A percentile compares a stretch with the other conserved stretches of the same genome.
Evolutionary conservation across 2,113 vertebrate species (phyloP).

Genomic region (Coptodon bakossiorum): DNA sequence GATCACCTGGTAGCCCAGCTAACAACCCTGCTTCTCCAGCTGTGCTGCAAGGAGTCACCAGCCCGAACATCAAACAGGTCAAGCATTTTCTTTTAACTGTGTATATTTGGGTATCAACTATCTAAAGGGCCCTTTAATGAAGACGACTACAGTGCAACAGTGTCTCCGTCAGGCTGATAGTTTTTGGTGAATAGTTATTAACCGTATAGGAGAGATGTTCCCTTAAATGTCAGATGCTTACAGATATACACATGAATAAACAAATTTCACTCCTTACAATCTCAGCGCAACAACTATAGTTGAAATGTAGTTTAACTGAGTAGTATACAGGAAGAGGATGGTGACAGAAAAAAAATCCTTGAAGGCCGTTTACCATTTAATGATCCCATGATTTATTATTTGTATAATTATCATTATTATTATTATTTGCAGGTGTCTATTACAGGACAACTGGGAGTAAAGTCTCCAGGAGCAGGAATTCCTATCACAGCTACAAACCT

Average conservation of each 20-base stretch:
- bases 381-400: not conserved
- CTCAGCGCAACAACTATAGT: not conserved
- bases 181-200: not conserved
- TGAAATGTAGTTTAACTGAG: not conserved
- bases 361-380: not conserved
- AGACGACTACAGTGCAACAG: not conserved
- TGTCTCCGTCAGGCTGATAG: not conserved
- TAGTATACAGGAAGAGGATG: not conserved
- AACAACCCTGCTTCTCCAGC: slow-evolving; percentile 73
- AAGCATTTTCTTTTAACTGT: not conserved
- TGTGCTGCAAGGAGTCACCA: slow-evolving; percentile 81
- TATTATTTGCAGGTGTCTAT: slow-evolving; percentile 82
- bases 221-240: not conserved
- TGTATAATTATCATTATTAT: not conserved
- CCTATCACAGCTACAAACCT: slow-evolving; percentile 90
- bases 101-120: not conserved
- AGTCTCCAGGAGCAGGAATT: slow-evolving; percentile 78
- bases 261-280: not conserved
- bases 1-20: slow-evolving; percentile 75
- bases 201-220: not conserved
- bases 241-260: not conserved
- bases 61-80: slow-evolving; percentile 94
- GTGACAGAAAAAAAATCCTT: not conserved
- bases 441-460: slow-evolving; percentile 89
- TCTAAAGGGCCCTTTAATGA: not conserved